Conservation (phyloP, 2,797 vertebrate genomes). For the Anisognathus igniventris region DNA sequence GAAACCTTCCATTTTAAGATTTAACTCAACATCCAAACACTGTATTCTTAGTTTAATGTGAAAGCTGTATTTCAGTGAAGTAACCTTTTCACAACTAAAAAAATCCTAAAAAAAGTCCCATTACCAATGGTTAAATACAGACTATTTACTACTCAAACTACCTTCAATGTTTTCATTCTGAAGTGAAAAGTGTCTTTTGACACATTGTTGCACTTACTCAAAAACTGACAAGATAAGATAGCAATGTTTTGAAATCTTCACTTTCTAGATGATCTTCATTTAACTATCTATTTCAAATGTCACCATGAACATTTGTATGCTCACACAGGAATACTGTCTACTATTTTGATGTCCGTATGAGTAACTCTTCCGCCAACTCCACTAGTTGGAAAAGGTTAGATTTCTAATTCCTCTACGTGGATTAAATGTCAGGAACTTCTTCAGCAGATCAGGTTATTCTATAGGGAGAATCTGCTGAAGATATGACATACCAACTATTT, state of each 20-base stretch:
- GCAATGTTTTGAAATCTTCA: not conserved
- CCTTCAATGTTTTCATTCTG: not conserved
- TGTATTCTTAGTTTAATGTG: not conserved
- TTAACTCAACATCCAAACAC: not conserved
- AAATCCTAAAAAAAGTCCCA: too few relatives aligned
- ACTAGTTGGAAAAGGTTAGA: not conserved
- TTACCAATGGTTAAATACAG: not conserved
- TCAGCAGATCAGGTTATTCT: not conserved
- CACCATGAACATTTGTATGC: not conserved
- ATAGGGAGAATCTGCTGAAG: not conserved
- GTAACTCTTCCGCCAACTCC: not conserved
- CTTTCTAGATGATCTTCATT: not conserved
- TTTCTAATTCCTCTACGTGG: not conserved
- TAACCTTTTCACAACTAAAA: not conserved
- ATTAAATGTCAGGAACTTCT: not conserved
- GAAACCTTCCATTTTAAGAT: not conserved
- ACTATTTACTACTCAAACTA: not conserved
- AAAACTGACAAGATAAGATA: not conserved
- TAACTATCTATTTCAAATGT: not conserved
- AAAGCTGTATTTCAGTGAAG: not conserved
- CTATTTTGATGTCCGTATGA: not conserved
- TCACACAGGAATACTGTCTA: not conserved
- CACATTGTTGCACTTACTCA: not conserved
- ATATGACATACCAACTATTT: not conserved
- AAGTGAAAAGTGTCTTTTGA: not conserved